Base-by-base conservation (phyloP, 2,888 invertebrate genomes). In the Drosophila seclusa region DNA sequence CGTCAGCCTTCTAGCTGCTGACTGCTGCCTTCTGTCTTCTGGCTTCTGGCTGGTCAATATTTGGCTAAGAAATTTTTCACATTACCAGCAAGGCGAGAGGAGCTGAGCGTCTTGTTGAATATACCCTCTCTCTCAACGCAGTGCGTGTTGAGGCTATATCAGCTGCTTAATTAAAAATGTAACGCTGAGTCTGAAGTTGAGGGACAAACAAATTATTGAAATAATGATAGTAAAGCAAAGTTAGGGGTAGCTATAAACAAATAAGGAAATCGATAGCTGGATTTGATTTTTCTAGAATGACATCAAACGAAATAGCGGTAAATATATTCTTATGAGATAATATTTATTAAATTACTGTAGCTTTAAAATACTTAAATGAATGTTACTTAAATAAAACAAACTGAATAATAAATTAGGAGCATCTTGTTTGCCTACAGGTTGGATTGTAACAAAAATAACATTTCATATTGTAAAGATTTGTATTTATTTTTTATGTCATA, bases 41-140 rank as follows among this genome's bases (percentile, higher is more conserved):
- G 36, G 57, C 75, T 71, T 62, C 61, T 55, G 72, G 59, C 81
- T 71, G 80, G 87, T 91, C 91, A 91, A 91, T 91, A 91, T 91
- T 91, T 91, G 84, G 84, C 84, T 88, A 90, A 91, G 88, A 91
- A 90, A 91, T 90, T 90, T 90, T 91, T 91, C 80, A 90, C 84
- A 90, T 90, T 91, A 83, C 87, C 87, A 77, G 77, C 77, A 83
- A 86, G 78, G 87, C 69, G 70, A 76, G 70, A 63, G 69, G 70
- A 73, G 66, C 65, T 80, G 50, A 70, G 76, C 75, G 58, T 75
- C 80, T 83, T 71, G 58, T 80, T 73, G 63, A 76, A 68, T 49
- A 59, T 74, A 64, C 68, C 11, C 55, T 13, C 63, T 4, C 55
- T 11, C 55, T 27, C 29, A 6, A 4, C 29, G 7, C 24, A 48